Conservation (phyloP, 1,140 invertebrate genomes). For the Meloidogyne hapla region DNA sequence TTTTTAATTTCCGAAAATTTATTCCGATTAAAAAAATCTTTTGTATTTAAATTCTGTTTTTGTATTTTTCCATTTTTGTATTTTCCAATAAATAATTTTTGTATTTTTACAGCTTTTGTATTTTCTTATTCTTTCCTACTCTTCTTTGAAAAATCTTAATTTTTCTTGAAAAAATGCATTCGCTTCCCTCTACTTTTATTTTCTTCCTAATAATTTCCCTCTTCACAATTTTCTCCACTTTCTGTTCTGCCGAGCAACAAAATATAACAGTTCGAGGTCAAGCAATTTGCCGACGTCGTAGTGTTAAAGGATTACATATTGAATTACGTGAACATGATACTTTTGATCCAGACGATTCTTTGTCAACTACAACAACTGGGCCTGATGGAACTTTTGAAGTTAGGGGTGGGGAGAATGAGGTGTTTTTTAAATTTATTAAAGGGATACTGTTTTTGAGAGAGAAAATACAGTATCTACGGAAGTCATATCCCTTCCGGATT, state of each 20-base stretch:
- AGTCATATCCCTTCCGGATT: too few relatives aligned
- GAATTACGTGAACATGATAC: conserved; percentile 45
- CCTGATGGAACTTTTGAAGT: conserved; percentile 29
- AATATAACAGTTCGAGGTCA: conserved; percentile 35
- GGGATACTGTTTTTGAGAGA: too few relatives aligned
- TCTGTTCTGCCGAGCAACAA: conserved; percentile 26
- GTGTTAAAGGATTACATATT: conserved; percentile 35
- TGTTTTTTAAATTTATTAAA: neutral
- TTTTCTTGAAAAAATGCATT: neutral
- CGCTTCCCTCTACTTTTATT: neutral
- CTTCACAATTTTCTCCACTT: neutral
- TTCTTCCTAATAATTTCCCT: neutral
- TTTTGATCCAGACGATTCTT: conserved; percentile 51
- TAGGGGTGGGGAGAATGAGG: conserved; percentile 51
- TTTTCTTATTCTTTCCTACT: too few relatives aligned
- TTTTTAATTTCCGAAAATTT: too few relatives aligned
- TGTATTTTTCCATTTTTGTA: too few relatives aligned
- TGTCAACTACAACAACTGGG: conserved; percentile 11
- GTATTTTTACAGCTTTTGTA: too few relatives aligned
- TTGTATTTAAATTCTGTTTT: neutral
- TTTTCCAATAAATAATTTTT: too few relatives aligned
- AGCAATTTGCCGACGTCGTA: conserved; percentile 39
- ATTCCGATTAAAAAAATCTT: too few relatives aligned
- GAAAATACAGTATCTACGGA: too few relatives aligned
- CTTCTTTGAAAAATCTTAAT: neutral